Evolutionary conservation across 1,140 invertebrate genomes (phyloP).

Genomic region (Cardiocondyla obscurior): DNA sequence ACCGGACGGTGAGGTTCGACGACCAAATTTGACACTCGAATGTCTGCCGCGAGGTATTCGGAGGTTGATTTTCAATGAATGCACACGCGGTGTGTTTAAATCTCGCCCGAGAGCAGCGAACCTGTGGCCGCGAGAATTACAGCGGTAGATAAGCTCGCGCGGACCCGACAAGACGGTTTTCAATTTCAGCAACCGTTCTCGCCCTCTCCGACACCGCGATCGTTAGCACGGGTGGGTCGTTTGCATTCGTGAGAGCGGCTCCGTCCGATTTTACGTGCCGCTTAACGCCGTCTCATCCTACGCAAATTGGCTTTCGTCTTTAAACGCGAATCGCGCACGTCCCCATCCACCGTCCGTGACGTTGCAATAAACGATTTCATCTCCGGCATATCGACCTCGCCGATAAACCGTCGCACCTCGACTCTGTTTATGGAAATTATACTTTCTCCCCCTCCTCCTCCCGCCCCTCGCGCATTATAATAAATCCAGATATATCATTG

Average conservation of each 20-base stretch:
- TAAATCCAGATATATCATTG: conserved; percentile 3
- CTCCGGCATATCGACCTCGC: background rate
- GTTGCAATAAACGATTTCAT: conserved; percentile 32
- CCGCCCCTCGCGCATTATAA: background rate
- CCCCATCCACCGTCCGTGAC: background rate
- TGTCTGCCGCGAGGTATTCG: background rate
- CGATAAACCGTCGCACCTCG: background rate
- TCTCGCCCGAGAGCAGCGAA: background rate
- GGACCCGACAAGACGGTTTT: conserved; percentile 37
- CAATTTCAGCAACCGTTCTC: conserved; percentile 34
- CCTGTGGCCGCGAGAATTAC: conserved; percentile 4
- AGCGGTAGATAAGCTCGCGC: conserved; percentile 2
- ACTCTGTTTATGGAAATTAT: conserved; percentile 1
- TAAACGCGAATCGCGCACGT: background rate
- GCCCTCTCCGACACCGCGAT: background rate
- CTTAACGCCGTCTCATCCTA: background rate
- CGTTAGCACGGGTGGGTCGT: conserved; percentile 5
- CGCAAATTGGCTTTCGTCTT: conserved; percentile 19
- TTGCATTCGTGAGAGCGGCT: background rate
- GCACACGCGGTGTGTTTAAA: conserved; percentile 1
- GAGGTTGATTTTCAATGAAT: background rate
- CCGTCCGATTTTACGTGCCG: conserved; percentile 15
- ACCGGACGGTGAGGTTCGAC: background rate
- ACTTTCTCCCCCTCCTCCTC: too few relatives aligned
- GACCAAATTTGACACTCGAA: conserved; percentile 1